Evolutionary conservation across 2,113 vertebrate genomes (phyloP), one percentile per base, ranked within the genome.

Genomic region (Etheostoma cragini): DNA sequence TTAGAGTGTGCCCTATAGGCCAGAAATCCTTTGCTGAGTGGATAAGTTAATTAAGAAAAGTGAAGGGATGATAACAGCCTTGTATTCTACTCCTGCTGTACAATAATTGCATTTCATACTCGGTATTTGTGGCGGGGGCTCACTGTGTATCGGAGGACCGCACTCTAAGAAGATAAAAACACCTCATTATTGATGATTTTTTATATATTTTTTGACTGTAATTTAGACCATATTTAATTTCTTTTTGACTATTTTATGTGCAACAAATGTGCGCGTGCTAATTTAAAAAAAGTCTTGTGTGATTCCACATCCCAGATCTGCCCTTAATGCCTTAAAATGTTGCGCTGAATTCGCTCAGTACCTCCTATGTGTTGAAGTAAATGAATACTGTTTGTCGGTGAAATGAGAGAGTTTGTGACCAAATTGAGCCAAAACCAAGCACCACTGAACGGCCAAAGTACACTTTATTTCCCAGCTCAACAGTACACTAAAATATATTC

Each of bases 41-140:
- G 85, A 91, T 91, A 90, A 90, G 83, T 93, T 90, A 90, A 93
- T 93, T 91, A 91, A 84, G 83, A 89, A 85, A 65, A 88, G 87
- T 56, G 70, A 70, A 54, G 45, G 74, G 58, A 76, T 77, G 81
- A 91, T 90, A 90, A 86, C 68, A 8, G 76, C 80, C 83, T 88
- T 90, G 74, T 85, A 78, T 87, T 76, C 82, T 13, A 67, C 83
- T 81, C 67, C 70, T 60, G 78, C 76, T 82, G 81, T 81, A 89
- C 80, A 88, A 83, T 92, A 85, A 91, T 89, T 91, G 78, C 80
- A 65, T 82, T 85, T 87, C 73, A 81, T 82, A 71, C 72, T 83
- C 22, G 8, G 68, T 78, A 65, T 88, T 85, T 89, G 73, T 83
- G 60, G 72, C 74, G 66, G 85, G 83, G 81, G 73, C 74, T 85